Conservation (phyloP, 1,140 invertebrate species). For the Microplitis mediator region DNA sequence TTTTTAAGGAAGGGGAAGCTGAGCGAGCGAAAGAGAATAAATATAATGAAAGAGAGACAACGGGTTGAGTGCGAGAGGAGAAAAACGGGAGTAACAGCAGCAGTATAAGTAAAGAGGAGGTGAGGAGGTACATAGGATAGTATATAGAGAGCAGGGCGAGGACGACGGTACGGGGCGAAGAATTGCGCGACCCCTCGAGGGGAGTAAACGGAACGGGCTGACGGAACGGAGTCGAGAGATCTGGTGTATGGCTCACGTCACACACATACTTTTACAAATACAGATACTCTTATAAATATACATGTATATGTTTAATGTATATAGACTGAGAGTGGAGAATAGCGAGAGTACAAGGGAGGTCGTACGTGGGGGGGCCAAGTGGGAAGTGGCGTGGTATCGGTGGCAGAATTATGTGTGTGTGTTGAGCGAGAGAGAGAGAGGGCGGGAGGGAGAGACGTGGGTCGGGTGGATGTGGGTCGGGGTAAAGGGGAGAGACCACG, state of each 20-base stretch:
- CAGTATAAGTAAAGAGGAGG: not conserved
- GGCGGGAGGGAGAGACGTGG: slow-evolving; percentile 34
- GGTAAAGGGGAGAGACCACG: slow-evolving; percentile 44
- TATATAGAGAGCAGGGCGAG: slow-evolving; percentile 21
- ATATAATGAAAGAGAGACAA: slow-evolving; percentile 5
- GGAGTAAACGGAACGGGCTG: slow-evolving; percentile 4
- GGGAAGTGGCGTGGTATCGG: not conserved
- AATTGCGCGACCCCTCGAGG: not conserved
- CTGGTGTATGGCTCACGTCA: no score
- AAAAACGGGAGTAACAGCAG: not conserved
- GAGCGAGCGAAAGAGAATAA: slow-evolving; percentile 29
- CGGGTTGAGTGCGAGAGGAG: not conserved
- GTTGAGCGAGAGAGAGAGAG: slow-evolving; percentile 9
- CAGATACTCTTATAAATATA: no score
- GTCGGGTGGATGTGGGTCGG: slow-evolving; percentile 45
- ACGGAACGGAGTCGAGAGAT: not conserved
- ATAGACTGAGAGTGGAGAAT: not conserved
- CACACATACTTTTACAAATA: no score
- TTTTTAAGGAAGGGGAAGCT: slow-evolving; percentile 41
- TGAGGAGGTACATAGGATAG: not conserved
- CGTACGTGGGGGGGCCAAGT: not conserved
- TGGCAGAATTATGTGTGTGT: slow-evolving; percentile 2
- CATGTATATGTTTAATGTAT: not conserved
- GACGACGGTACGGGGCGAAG: slow-evolving; percentile 19
- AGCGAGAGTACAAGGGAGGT: not conserved